A percentile compares a stretch with the other conserved stretches of the same genome.
These are phyloP conservation scores for Nasonovia ribisnigri DNA, from an alignment of 2,888 invertebrate genomes.

Conservation along the genomic window DNA sequence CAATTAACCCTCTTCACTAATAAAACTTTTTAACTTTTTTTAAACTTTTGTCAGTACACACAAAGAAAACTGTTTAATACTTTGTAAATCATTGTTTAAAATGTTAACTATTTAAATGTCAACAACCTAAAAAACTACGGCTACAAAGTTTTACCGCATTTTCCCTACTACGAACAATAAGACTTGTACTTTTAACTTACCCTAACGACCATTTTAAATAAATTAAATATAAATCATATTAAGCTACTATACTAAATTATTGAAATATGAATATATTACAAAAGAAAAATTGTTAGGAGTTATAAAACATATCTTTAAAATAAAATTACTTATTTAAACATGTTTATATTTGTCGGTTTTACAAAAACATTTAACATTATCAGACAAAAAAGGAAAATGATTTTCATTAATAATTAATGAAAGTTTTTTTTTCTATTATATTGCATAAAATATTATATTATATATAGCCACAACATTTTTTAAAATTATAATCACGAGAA, in stretches of 20 bases:
- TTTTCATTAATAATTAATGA: neutral
- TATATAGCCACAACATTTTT: neutral
- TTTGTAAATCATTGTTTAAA: slow-evolving; percentile 19
- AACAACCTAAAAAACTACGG: slow-evolving; percentile 2
- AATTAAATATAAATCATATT: neutral
- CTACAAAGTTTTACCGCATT: slow-evolving; percentile 8
- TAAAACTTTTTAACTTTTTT: neutral
- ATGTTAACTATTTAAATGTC: neutral
- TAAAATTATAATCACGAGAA: neutral
- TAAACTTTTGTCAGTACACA: neutral
- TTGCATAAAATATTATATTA: neutral
- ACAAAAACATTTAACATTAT: neutral
- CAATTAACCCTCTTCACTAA: neutral
- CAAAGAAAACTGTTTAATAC: neutral
- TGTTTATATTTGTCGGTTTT: neutral
- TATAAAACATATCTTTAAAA: neutral
- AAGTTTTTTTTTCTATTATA: neutral
- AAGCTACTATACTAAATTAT: neutral
- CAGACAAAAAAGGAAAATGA: neutral
- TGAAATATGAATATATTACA: neutral
- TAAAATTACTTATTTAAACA: neutral
- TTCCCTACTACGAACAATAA: neutral
- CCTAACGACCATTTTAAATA: neutral
- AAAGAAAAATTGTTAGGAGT: neutral
- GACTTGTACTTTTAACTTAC: neutral